A percentile compares a stretch with the other conserved stretches of the same genome.
Evolutionary conservation across 2,797 vertebrate genomes (phyloP).

Genomic region (Gymnodraco acuticeps): DNA sequence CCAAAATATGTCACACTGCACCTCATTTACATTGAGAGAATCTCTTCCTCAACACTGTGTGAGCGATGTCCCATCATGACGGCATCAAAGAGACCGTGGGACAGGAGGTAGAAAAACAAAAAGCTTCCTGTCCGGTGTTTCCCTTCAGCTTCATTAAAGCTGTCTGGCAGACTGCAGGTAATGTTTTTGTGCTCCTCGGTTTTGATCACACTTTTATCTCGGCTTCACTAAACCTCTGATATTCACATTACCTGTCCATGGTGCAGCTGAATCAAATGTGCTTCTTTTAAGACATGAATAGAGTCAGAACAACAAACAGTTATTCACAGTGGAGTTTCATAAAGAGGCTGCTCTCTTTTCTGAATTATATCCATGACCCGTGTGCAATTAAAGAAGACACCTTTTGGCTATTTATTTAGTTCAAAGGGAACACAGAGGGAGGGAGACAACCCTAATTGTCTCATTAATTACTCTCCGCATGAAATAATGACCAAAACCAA

Average conservation of each 20-base stretch:
- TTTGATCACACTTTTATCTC: constrained; percentile 70
- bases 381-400: constrained; percentile 69
- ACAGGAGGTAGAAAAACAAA: constrained; percentile 27
- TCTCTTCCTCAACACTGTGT: constrained; percentile 1
- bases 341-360: constrained; percentile 44
- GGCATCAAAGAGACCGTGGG: constrained; percentile 22
- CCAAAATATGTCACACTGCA: constrained; percentile 10
- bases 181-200: constrained; percentile 48
- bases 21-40: constrained; percentile 26
- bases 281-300: constrained; percentile 26
- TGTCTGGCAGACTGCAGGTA: constrained; percentile 40
- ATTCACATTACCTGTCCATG: constrained; percentile 29
- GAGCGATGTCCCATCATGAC: constrained; percentile 23
- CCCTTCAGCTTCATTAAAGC: constrained; percentile 52
- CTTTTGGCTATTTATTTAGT: constrained; percentile 74
- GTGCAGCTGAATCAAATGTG: constrained; percentile 28
- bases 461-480: constrained; percentile 76
- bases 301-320: constrained; percentile 29
- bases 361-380: constrained; percentile 72
- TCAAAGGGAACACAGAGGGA: constrained; percentile 62
- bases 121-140: constrained; percentile 29
- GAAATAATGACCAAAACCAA: constrained; percentile 67
- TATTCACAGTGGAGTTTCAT: constrained; percentile 41
- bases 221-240: constrained; percentile 21
- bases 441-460: constrained; percentile 64